phyloP scores from a whole-genome alignment of 35 echinoderm and acorn worm species.

The Hemicentrotus pulcherrimus region DNA sequence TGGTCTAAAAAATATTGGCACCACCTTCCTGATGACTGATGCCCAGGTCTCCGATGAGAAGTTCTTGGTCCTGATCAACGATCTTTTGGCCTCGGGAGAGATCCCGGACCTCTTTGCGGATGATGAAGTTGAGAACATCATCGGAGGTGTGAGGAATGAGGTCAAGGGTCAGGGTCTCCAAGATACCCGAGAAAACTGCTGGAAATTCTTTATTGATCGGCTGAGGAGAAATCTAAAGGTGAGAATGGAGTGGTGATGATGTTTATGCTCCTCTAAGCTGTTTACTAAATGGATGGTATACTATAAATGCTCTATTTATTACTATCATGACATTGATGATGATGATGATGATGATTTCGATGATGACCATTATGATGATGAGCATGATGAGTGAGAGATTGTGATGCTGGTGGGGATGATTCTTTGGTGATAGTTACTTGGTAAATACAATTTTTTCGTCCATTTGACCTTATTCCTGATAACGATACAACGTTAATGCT shows the following conservation, averaged over 20 bases:
- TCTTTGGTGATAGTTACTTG: too few relatives aligned
- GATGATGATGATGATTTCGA: too few relatives aligned
- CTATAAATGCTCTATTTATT: too few relatives aligned
- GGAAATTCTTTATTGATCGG: conserved; percentile 96
- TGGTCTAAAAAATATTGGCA: conserved; percentile 92
- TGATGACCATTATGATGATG: too few relatives aligned
- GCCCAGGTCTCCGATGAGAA: conserved; percentile 94
- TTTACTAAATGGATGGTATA: too few relatives aligned
- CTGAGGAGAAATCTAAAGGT: conserved; percentile 89
- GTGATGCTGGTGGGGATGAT: too few relatives aligned
- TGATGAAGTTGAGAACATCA: conserved; percentile 97
- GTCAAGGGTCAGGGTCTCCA: conserved; percentile 84
- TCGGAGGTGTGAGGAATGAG: conserved; percentile 89
- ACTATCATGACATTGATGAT: too few relatives aligned
- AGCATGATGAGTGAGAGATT: too few relatives aligned
- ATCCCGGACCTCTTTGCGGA: conserved; percentile 94
- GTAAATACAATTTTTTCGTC: too few relatives aligned
- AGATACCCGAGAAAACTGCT: conserved; percentile 96
- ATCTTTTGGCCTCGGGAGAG: conserved; percentile 93
- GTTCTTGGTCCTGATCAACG: conserved; percentile 97
- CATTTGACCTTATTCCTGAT: too few relatives aligned
- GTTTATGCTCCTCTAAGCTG: background rate
- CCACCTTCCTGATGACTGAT: conserved; percentile 97
- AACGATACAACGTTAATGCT: background rate
- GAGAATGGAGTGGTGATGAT: background rate